A percentile compares a stretch with the other conserved stretches of the same genome.
phyloP scores from a whole-genome alignment of 2,888 invertebrate species.

The Lasioglossum pauxillum region DNA sequence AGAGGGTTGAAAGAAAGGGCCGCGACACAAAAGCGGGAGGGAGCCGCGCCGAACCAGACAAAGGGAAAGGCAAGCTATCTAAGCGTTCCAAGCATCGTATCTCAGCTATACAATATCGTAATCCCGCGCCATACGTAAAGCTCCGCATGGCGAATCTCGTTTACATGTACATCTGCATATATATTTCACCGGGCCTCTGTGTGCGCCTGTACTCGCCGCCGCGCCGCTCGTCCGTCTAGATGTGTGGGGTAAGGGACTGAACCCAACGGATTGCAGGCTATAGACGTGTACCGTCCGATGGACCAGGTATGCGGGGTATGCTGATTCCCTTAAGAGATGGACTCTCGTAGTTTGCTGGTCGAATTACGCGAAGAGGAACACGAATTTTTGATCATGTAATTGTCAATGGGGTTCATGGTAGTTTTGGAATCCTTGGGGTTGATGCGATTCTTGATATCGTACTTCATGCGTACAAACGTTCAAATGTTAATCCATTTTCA shows the following conservation, averaged over 20 bases:
- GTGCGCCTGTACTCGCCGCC: neutral
- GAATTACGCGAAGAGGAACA: neutral
- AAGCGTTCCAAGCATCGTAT: conserved; percentile 66
- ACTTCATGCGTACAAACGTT: neutral
- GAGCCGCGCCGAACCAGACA: conserved; percentile 30
- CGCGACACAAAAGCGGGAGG: neutral
- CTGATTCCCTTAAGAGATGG: neutral
- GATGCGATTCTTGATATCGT: neutral
- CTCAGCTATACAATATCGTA: conserved; percentile 74
- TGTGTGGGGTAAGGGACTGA: conserved; percentile 15
- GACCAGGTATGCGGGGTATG: neutral
- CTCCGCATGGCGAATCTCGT: conserved; percentile 63
- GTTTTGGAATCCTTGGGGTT: neutral
- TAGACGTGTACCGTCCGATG: neutral
- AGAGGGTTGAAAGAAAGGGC: conserved; percentile 22
- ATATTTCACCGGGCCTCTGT: conserved; percentile 19
- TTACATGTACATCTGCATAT: conserved; percentile 38
- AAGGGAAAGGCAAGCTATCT: conserved; percentile 54
- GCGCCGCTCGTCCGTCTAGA: neutral
- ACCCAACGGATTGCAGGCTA: neutral
- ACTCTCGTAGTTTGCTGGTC: neutral
- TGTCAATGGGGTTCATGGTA: neutral
- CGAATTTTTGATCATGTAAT: neutral
- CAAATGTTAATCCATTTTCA: too few species aligned
- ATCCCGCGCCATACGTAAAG: conserved; percentile 75